Conservation (phyloP, 2,113 vertebrate genomes). For the Drymodes brunneopygia region DNA sequence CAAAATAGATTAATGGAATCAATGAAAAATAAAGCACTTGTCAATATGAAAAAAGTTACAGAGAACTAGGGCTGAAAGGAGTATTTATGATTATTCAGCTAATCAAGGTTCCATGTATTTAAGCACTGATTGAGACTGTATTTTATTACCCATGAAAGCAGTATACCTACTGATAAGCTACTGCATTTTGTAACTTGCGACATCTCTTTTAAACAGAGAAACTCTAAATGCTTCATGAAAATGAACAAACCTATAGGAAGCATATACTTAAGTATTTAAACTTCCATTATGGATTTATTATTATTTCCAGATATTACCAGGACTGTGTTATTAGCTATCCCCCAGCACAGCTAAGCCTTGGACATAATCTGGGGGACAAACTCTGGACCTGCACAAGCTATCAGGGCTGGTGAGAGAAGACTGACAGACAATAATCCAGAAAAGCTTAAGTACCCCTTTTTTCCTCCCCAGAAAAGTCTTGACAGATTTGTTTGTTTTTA, state of each 20-base stretch:
- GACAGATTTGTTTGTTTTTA: neutral
- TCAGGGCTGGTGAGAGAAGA: neutral
- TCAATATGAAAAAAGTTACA: neutral
- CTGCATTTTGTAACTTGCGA: neutral
- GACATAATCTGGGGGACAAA: neutral
- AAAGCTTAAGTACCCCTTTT: neutral
- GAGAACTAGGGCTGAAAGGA: neutral
- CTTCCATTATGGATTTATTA: neutral
- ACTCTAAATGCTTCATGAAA: neutral
- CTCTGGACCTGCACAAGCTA: neutral
- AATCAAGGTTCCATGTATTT: neutral
- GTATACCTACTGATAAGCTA: neutral
- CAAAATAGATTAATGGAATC: neutral
- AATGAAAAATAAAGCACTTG: neutral
- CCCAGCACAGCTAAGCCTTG: neutral
- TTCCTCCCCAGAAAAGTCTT: neutral
- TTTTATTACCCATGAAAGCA: neutral
- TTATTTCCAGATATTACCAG: neutral
- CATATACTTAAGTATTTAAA: neutral
- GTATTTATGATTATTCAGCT: neutral
- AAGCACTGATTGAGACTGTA: neutral
- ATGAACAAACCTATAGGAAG: neutral
- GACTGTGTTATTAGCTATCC: neutral
- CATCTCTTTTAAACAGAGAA: neutral
- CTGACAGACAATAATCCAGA: neutral